Base-by-base conservation (phyloP, 2,113 vertebrate genomes). In the Excalfactoria chinensis region DNA sequence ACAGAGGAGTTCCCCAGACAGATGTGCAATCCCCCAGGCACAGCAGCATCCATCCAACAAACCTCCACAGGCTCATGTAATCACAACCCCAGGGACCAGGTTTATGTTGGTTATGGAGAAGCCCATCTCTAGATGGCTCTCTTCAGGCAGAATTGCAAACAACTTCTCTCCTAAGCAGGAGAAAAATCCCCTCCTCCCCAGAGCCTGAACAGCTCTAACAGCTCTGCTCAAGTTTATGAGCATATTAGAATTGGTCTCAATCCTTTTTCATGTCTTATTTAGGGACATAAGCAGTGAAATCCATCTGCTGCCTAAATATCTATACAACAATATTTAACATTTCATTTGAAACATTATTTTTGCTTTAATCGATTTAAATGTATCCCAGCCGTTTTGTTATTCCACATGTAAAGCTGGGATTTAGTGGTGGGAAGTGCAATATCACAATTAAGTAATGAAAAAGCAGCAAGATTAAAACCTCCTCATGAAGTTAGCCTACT, bases 321-420 rank as follows among this genome's bases (percentile, higher is more conserved):
- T 67, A 58, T 34, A 73, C 25, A 71, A 60, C 49, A 93, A 84
- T 71, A 74, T 71, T 77, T 86, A 86, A 68, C 37, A 51, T 55
- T 86, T 73, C 21, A 72, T 67, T 80, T 34, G 46, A 89, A 91
- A 84, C 7, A 37, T n/a, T 56, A 70, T 40, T 84, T 91, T 41
- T 64, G 34, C 26, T 94, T 90, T 58, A 84, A 94, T 93, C 88
- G 49, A 90, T 91, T 94, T 83, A 86, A 96, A 93, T 40, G n/a
- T 66, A 88, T 48, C 32, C 20, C 71, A 92, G 69, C 4, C 28
- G 44, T 67, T 25, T 49, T 88, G 11, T 56, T 71, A 62, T 85
- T 93, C 55, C 28, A 48, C 7, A 40, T 25, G 37, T 74, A 91
- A 95, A 78, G 58, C 78, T 26, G 19, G 63, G 63, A 91, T 93